Evolutionary conservation across 1,140 invertebrate species (phyloP).

Genomic region (Trichonephila clavata): DNA sequence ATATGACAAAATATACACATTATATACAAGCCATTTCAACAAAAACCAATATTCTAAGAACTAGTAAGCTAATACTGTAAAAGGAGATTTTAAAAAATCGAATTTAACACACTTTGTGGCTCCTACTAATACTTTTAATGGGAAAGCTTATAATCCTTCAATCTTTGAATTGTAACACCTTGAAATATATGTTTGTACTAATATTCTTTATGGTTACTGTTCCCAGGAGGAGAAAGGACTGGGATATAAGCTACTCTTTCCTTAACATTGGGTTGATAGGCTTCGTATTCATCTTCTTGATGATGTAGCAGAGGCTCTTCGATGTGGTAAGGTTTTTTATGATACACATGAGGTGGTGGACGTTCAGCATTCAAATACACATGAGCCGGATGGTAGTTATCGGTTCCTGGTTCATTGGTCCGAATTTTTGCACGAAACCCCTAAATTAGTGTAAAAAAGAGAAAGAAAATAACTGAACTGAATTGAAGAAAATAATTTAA

Average conservation of each 20-base stretch:
- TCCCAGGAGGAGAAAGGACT: neutral
- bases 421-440: conserved; percentile 80
- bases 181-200: neutral
- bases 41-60: neutral
- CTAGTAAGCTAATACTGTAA: no score
- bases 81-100: neutral
- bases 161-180: no score
- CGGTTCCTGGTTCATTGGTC: conserved; percentile 73
- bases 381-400: conserved; percentile 63
- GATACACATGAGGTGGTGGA: neutral
- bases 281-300: neutral
- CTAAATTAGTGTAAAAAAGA: neutral
- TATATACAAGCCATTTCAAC: neutral
- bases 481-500: neutral
- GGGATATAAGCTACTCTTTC: neutral
- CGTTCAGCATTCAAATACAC: conserved; percentile 33
- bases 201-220: neutral
- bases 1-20: neutral
- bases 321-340: neutral
- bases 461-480: neutral
- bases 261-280: conserved; percentile 17
- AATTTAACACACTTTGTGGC: neutral
- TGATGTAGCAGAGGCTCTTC: neutral
- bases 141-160: no score
- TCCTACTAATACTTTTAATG: neutral